phyloP scores from a whole-genome alignment of 2,888 invertebrate species.

The Muscina levida region DNA sequence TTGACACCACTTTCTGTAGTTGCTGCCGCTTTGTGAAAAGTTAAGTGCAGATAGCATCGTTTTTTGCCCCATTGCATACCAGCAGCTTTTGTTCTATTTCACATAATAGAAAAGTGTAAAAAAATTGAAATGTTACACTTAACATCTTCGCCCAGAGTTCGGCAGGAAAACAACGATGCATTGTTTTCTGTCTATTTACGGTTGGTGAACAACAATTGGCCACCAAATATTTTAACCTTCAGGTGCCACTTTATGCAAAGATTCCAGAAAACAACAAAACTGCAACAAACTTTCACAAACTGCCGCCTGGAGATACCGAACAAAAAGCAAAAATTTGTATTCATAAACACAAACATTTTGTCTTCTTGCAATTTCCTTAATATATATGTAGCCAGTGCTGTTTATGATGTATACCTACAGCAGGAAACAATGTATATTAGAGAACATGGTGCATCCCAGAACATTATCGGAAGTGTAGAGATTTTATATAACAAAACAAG shows the following conservation, averaged over 20 bases:
- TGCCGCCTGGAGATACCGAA: slow-evolving; percentile 53
- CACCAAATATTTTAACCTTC: slow-evolving; percentile 64
- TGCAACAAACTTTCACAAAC: slow-evolving; percentile 59
- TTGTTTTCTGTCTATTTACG: slow-evolving; percentile 60
- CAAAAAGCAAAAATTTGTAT: slow-evolving; percentile 31
- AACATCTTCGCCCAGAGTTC: slow-evolving; percentile 47
- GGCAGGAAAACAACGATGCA: slow-evolving; percentile 41
- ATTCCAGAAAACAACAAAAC: slow-evolving; percentile 33
- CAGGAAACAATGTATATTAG: too few species aligned
- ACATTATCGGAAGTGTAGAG: too few species aligned
- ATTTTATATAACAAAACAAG: too few species aligned
- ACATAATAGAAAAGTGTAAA: slow-evolving; percentile 39
- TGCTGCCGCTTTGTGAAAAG: too few species aligned
- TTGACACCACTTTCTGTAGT: too few species aligned
- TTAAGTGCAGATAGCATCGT: too few species aligned
- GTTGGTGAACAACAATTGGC: slow-evolving; percentile 62
- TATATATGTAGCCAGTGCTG: slow-evolving; percentile 33
- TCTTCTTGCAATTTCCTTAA: slow-evolving; percentile 42
- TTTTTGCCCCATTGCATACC: background rate
- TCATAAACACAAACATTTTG: background rate
- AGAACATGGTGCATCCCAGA: too few species aligned
- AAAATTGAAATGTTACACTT: slow-evolving; percentile 63
- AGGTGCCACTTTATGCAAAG: slow-evolving; percentile 65
- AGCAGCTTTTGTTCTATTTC: slow-evolving; percentile 21
- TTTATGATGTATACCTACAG: slow-evolving; percentile 12